Evolutionary conservation across 1,140 invertebrate genomes (phyloP).

Genomic region (Andricus grossulariae): DNA sequence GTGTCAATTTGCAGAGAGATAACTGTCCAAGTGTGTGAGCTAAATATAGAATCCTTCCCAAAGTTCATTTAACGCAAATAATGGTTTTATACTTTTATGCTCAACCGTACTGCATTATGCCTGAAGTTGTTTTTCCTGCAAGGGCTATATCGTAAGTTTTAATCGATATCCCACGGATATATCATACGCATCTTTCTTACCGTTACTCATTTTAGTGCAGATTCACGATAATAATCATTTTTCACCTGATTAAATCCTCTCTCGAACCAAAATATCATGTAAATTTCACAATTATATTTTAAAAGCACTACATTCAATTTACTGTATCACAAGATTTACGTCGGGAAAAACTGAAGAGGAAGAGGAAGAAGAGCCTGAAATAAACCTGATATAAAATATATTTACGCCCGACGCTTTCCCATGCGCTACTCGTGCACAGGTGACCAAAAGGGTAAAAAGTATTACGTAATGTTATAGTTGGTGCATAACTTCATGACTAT

Average conservation of each 20-base stretch:
- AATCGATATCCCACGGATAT: slow-evolving; percentile 55
- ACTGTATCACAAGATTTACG: neutral
- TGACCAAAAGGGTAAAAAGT: neutral
- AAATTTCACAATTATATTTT: neutral
- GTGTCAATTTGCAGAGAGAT: slow-evolving; percentile 7
- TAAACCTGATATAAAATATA: slow-evolving; percentile 19
- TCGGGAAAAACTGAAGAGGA: slow-evolving; percentile 33
- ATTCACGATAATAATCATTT: neutral
- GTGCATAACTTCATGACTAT: slow-evolving; percentile 9
- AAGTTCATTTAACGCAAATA: slow-evolving; percentile 57
- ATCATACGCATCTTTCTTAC: slow-evolving; percentile 38
- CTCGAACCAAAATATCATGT: too few species aligned
- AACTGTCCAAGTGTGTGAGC: slow-evolving; percentile 17
- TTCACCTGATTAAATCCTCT: neutral
- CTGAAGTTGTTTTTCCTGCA: slow-evolving; percentile 41
- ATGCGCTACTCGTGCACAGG: slow-evolving; percentile 16
- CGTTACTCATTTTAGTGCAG: neutral
- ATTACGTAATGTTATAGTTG: slow-evolving; percentile 17
- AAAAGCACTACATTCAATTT: neutral
- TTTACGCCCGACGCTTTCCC: slow-evolving; percentile 6
- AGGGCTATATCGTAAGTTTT: slow-evolving; percentile 57
- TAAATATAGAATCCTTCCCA: slow-evolving; percentile 37
- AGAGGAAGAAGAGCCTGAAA: slow-evolving; percentile 26
- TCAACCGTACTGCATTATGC: slow-evolving; percentile 42
- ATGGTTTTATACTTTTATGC: slow-evolving; percentile 50